Conservation (phyloP, 2,888 invertebrate species). For the Napeogenes sylphis region DNA sequence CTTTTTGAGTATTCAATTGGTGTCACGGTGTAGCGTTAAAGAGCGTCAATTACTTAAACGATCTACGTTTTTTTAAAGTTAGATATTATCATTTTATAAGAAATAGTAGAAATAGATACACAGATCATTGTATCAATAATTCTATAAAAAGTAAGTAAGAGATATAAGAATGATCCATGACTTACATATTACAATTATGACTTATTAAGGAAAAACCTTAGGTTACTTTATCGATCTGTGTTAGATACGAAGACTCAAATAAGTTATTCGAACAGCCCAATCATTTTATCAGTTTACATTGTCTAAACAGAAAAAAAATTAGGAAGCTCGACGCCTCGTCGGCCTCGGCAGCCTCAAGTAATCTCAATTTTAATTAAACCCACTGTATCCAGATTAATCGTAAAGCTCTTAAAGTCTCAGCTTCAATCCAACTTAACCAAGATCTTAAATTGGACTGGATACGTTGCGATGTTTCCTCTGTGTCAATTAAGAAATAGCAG, state of each 20-base stretch:
- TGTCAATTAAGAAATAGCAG: constrained; percentile 13
- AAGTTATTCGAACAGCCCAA: not conserved
- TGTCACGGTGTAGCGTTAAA: constrained; percentile 12
- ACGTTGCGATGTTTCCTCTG: constrained; percentile 12
- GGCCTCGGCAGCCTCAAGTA: constrained; percentile 47
- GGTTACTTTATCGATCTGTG: not conserved
- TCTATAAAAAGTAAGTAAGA: too few species aligned
- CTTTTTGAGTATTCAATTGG: constrained; percentile 24
- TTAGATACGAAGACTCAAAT: not conserved
- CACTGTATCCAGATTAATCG: constrained; percentile 59
- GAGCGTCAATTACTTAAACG: constrained; percentile 2
- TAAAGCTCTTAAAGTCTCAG: constrained; percentile 38
- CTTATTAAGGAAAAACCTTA: not conserved
- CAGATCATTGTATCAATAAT: too few species aligned
- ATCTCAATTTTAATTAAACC: constrained; percentile 68
- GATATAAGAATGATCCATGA: too few species aligned
- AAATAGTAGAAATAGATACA: too few species aligned
- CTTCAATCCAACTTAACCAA: constrained; percentile 22
- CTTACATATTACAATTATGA: too few species aligned
- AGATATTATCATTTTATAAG: not conserved
- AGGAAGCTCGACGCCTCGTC: constrained; percentile 22
- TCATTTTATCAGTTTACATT: not conserved
- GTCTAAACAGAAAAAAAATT: constrained; percentile 19
- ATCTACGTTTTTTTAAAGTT: constrained; percentile 1
- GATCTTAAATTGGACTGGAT: constrained; percentile 27